Evolutionary conservation across 2,888 invertebrate species (phyloP).

Genomic region (Apotomis capreana): DNA sequence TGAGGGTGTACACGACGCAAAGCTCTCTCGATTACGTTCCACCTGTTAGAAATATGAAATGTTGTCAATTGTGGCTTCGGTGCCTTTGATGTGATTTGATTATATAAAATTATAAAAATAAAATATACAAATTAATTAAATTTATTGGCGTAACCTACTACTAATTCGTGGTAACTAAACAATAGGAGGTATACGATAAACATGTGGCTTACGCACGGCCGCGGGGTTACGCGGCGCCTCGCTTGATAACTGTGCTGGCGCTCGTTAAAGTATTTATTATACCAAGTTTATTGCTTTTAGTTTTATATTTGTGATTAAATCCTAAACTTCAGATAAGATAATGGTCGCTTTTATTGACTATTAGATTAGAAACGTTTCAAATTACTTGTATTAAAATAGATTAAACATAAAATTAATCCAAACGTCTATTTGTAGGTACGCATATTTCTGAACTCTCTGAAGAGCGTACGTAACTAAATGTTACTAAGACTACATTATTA

Average conservation of each 20-base stretch:
- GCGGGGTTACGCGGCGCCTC: not conserved
- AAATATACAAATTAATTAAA: not conserved
- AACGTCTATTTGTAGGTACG: not conserved
- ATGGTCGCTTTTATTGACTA: not conserved
- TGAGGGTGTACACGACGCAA: no score
- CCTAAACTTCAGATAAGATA: conserved; percentile 1
- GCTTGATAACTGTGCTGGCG: not conserved
- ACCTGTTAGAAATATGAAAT: no score
- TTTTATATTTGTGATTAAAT: not conserved
- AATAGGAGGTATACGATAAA: not conserved
- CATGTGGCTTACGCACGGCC: not conserved
- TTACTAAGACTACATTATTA: not conserved
- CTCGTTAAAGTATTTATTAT: conserved; percentile 5
- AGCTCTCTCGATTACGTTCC: no score
- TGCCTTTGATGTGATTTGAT: not conserved
- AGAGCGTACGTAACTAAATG: not conserved
- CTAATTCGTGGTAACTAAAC: no score
- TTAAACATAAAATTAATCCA: not conserved
- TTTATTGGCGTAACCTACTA: not conserved
- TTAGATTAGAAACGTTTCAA: not conserved
- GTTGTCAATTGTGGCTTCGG: no score
- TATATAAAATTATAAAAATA: not conserved
- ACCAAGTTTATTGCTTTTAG: not conserved
- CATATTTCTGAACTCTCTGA: not conserved
- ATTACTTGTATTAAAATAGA: not conserved